These are phyloP conservation scores for Eciton burchellii DNA, from an alignment of 1,140 invertebrate genomes.

Conservation along the genomic window DNA sequence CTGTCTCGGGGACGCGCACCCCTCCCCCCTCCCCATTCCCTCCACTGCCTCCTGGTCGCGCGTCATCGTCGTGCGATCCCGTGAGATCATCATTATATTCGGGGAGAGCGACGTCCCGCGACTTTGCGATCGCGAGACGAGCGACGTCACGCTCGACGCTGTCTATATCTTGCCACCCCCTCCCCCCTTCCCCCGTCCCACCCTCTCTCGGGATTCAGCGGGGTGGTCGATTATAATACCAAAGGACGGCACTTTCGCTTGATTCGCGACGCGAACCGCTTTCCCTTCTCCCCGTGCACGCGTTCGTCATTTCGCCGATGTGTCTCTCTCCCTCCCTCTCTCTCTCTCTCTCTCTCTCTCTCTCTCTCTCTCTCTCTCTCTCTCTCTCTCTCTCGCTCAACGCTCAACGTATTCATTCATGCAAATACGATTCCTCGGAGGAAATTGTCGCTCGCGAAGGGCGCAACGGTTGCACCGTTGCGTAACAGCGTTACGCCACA, in stretches of 20 bases:
- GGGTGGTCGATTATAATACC: slow-evolving; percentile 59
- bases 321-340: too few species aligned
- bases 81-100: slow-evolving; percentile 73
- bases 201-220: too few species aligned
- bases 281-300: too few species aligned
- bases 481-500: not conserved
- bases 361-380: too few species aligned
- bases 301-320: slow-evolving; percentile 25
- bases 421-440: slow-evolving; percentile 32
- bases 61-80: slow-evolving; percentile 80
- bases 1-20: slow-evolving; percentile 72
- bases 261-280: slow-evolving; percentile 42
- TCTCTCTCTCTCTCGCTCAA: too few species aligned
- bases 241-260: slow-evolving; percentile 44
- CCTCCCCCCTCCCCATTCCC: not conserved
- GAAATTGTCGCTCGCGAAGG: slow-evolving; percentile 47
- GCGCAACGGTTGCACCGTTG: not conserved
- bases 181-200: too few species aligned
- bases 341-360: too few species aligned
- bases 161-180: not conserved
- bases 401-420: slow-evolving; percentile 51
- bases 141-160: slow-evolving; percentile 54
- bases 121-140: slow-evolving; percentile 56
- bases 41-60: slow-evolving; percentile 59
- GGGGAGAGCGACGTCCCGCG: slow-evolving; percentile 16